phyloP scores from a whole-genome alignment of 2,113 vertebrate genomes.

The Lutjanus erythropterus region DNA sequence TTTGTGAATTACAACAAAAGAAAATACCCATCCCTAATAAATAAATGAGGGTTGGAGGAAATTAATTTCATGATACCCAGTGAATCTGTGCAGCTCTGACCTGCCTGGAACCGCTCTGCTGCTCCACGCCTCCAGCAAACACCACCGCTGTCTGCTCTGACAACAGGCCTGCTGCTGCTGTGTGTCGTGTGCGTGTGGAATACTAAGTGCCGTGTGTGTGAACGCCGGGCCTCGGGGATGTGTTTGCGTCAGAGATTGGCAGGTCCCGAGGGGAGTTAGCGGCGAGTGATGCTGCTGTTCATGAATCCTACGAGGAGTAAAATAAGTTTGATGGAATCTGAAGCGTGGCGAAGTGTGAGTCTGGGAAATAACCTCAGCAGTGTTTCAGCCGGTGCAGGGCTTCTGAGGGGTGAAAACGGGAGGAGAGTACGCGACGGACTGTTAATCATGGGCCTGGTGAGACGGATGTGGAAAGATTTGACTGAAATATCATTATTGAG shows the following conservation, averaged over 20 bases:
- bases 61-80: conserved; percentile 11
- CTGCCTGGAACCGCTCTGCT: conserved; percentile 20
- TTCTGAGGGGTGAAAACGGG: too few species aligned
- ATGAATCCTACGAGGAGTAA: conserved; percentile 5
- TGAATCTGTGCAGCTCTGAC: conserved; percentile 26
- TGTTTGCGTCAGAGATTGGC: conserved; percentile 41
- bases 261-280: background rate
- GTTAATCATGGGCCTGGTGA: background rate
- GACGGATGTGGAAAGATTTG: conserved; percentile 1
- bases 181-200: conserved; percentile 42
- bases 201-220: conserved; percentile 52
- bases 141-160: conserved; percentile 34
- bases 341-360: background rate
- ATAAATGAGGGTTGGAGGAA: background rate
- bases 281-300: conserved; percentile 23
- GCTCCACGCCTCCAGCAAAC: conserved; percentile 45
- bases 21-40: background rate
- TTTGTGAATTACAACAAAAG: background rate
- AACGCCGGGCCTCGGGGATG: conserved; percentile 40
- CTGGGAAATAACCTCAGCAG: background rate
- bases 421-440: background rate
- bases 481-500: background rate
- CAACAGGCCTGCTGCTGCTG: conserved; percentile 29
- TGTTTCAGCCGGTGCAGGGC: background rate
- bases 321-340: conserved; percentile 22